Evolutionary conservation across 2,113 vertebrate genomes (phyloP), one percentile per base, ranked within the genome.

Genomic region (Azemiops feae): DNA sequence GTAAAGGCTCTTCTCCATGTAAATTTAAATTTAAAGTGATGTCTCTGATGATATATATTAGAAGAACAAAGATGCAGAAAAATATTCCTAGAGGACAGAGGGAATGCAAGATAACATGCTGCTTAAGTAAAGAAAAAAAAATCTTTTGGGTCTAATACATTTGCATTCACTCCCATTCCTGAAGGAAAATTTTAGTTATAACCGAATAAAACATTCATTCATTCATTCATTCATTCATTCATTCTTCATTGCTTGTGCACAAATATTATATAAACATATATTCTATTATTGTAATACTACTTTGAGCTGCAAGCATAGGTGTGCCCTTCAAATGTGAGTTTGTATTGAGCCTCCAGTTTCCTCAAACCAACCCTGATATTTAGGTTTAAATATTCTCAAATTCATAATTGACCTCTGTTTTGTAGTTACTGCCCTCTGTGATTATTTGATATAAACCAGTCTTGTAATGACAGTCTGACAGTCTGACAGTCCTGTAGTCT

Each of bases 111-210:
- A 69, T 93, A 64, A 50, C 60, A 60, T 87, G 92, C 85, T 54
- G 10, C 0, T 87, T 22, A 91, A 87, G 20, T 91, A 74, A 94
- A 23, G 90, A 39, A 14, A 94, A 27, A 89, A 39, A 25, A 20
- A 81, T 16, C 16, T 89, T 89, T 20, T n/a, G 64, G 89, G 50
- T 22, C 0, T 64, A 10, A 0, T 93, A 93, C 85, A 34, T 30
- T 92, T n/a, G 93, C 11, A 53, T 92, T 94, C 74, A 88, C 0
- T 89, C 39, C 16, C 20, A 3, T 54, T 60, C 43, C 50, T 55
- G 54, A 47, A 93, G 23, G 50, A 93, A 23, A 50, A 45, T 30
- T 87, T 91, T 55, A 93, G 53, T 93, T 93, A 91, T 47, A 45
- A 22, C 34, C 23, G n/a, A 87, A 91, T 7, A 60, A 81, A 64